Conservation (phyloP, 2,113 vertebrate species). For the Phylloscopus whistleri region DNA sequence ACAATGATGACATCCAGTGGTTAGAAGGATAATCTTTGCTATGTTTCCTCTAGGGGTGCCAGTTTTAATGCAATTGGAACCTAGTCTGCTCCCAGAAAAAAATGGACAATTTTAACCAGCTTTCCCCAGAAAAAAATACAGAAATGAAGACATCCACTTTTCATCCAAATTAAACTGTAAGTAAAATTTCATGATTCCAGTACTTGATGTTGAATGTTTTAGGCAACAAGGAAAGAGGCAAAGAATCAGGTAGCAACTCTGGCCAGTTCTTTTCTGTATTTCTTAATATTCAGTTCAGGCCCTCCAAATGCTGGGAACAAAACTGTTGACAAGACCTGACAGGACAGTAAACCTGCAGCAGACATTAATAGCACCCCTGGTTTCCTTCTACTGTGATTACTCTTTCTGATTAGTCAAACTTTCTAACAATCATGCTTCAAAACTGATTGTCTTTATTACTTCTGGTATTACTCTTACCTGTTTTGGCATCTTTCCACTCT, state of each 20-base stretch:
- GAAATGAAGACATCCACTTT: background rate
- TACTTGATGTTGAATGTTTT: background rate
- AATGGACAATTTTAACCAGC: background rate
- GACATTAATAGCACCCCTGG: background rate
- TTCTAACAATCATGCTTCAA: background rate
- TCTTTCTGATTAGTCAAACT: background rate
- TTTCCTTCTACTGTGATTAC: background rate
- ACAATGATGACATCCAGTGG: conserved; percentile 65
- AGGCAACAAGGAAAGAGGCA: background rate
- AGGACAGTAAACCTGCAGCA: background rate
- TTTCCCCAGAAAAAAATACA: background rate
- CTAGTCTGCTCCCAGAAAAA: background rate
- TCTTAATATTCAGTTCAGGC: background rate
- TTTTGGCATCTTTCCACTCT: conserved; percentile 89
- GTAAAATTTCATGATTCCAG: background rate
- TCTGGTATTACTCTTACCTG: conserved; percentile 74
- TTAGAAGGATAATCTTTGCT: conserved; percentile 3
- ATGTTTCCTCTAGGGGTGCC: background rate
- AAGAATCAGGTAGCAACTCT: background rate
- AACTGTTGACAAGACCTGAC: background rate
- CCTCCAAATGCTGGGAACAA: background rate
- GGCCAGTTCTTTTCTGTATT: background rate
- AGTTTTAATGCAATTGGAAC: background rate
- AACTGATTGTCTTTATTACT: background rate
- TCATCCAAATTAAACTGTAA: background rate